phyloP scores from a whole-genome alignment of 2,113 vertebrate species.

The Microtus montanus region DNA sequence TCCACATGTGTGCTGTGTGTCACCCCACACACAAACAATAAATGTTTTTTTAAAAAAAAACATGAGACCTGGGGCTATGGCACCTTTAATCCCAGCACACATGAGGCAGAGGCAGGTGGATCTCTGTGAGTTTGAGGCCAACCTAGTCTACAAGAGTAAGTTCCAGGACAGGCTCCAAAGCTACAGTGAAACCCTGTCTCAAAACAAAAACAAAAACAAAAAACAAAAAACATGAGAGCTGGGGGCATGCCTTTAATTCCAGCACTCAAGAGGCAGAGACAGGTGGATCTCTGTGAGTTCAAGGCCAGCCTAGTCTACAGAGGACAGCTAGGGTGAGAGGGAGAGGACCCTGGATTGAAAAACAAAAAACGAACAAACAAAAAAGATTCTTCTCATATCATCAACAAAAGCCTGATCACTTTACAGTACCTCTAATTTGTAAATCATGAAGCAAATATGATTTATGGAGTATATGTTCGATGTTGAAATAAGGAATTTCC shows the following conservation, averaged over 20 bases:
- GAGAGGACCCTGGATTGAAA: no score
- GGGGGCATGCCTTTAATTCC: no score
- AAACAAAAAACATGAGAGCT: background rate
- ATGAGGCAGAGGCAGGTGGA: background rate
- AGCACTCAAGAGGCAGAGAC: no score
- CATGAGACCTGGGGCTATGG: background rate
- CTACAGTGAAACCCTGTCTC: background rate
- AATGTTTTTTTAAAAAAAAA: background rate
- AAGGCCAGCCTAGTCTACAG: no score
- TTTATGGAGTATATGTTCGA: background rate
- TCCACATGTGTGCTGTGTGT: background rate
- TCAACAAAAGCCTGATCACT: background rate
- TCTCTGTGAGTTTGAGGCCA: background rate
- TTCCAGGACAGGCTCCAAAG: background rate
- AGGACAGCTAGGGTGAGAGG: no score
- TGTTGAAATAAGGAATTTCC: background rate
- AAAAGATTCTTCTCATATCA: background rate
- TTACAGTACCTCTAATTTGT: background rate
- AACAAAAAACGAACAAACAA: background rate
- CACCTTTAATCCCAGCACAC: background rate
- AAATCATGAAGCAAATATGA: conserved; percentile 1
- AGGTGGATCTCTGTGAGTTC: no score
- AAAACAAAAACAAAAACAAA: background rate
- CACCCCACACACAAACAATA: background rate
- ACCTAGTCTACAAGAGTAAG: background rate